These are phyloP conservation scores for Zaprionus africanus DNA, from an alignment of 1,140 invertebrate genomes.

Conservation along the genomic window DNA sequence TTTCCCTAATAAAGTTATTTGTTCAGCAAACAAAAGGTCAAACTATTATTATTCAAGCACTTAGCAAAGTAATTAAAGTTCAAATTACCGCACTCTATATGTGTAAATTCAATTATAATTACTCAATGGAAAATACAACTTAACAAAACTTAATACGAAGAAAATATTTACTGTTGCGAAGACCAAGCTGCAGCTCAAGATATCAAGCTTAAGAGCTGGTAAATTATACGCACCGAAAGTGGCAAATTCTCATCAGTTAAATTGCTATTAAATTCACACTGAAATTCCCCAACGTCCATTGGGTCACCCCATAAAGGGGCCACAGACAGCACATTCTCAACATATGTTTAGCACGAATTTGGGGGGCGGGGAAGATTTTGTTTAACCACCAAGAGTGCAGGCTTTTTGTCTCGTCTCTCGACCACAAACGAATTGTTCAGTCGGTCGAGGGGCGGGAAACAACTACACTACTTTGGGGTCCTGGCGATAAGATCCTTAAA, in stretches of 20 bases:
- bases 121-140: background rate
- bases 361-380: conserved; percentile 43
- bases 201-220: background rate
- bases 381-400: conserved; percentile 45
- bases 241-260: conserved; percentile 50
- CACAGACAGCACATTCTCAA: conserved; percentile 11
- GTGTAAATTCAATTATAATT: background rate
- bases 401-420: conserved; percentile 11
- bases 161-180: background rate
- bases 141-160: background rate
- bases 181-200: background rate
- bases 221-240: background rate
- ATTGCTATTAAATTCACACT: conserved; percentile 74
- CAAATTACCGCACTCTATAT: background rate
- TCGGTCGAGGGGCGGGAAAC: background rate
- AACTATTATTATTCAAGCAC: background rate
- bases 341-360: conserved; percentile 28
- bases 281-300: conserved; percentile 12
- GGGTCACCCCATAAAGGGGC: background rate
- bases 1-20: too few relatives aligned
- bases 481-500: conserved; percentile 63
- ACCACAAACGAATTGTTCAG: conserved; percentile 34
- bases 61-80: background rate
- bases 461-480: background rate
- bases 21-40: background rate